Base-by-base conservation (phyloP, 1,140 invertebrate species). In the Dreissena rostriformis region DNA sequence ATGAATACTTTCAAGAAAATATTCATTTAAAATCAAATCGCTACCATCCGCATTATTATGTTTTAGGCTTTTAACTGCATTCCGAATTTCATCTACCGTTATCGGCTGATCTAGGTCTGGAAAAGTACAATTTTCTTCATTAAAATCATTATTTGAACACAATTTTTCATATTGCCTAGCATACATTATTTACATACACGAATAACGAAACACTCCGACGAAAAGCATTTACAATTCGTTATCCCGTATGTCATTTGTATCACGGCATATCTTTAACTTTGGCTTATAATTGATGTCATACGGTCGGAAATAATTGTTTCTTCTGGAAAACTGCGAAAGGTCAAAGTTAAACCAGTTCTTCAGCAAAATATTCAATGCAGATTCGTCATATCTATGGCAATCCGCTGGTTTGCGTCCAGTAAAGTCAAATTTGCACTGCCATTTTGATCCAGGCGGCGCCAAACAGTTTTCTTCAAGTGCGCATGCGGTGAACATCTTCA, bases 351-450 rank as follows among this genome's bases (percentile, higher is more conserved):
- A 84, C 73, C 51, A 70, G 28, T 84, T 84, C 28, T 84, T 84
- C n/a, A 84, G n/a, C 26, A 84, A 55, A 28, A 84, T 77, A 51
- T 84, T 84, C n/a, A 84, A 63, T n/a, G 82, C 82, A 5, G 82
- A 84, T 61, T 84, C 82, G 51, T 84, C 82, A 39, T 49, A 84
- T 61, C 82, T 68, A n/a, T 84, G 82, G 49, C 82, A 84, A 26
- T 51, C 74, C 11, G 82, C 82, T 26, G 51, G 82, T 71, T 84
- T 77, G 14, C 82, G 17, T 0, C 82, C 82, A 10, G 82, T 84
- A 29, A 84, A 77, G 24, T 84, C 82, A 26, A 76, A 84, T 19
- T 51, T 55, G 65, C 82, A 84, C 24, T 74, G 71, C 82, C 82
- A 77, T 51, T 84, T 70, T 7, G 82, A 26, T 17, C 82, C 73